phyloP scores from a whole-genome alignment of 2,888 invertebrate genomes.

The Sclerodermus sp. region DNA sequence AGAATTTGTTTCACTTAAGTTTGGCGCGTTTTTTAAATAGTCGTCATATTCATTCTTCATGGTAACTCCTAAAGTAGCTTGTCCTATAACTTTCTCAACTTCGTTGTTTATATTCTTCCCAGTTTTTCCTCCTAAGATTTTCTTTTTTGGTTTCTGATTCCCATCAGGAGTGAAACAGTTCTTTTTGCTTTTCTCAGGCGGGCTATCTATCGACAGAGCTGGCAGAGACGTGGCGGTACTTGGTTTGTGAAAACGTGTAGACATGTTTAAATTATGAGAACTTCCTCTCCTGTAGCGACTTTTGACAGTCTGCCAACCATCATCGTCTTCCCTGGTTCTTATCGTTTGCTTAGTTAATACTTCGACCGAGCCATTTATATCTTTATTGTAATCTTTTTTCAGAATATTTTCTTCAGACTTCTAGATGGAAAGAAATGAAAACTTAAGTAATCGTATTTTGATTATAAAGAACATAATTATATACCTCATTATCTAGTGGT shows the following conservation, averaged over 20 bases:
- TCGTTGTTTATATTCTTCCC: constrained; percentile 38
- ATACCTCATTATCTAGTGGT: constrained; percentile 31
- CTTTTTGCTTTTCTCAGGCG: constrained; percentile 43
- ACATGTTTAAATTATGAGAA: constrained; percentile 63
- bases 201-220: constrained; percentile 62
- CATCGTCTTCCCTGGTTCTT: constrained; percentile 55
- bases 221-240: constrained; percentile 82
- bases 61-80: constrained; percentile 5
- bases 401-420: background rate
- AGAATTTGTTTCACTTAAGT: constrained; percentile 44
- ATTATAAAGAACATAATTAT: background rate
- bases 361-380: constrained; percentile 47
- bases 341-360: constrained; percentile 40
- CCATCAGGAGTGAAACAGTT: constrained; percentile 40
- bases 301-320: constrained; percentile 91
- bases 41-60: constrained; percentile 25
- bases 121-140: constrained; percentile 34
- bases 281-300: constrained; percentile 70
- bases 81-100: constrained; percentile 36
- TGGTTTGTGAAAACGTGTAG: constrained; percentile 78
- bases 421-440: constrained; percentile 14
- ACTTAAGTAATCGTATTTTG: background rate
- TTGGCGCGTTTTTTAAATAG: constrained; percentile 22
- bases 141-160: constrained; percentile 29
- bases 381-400: constrained; percentile 32